Conservation (phyloP, 2,797 vertebrate species). For the Sebastiscus tertius region DNA sequence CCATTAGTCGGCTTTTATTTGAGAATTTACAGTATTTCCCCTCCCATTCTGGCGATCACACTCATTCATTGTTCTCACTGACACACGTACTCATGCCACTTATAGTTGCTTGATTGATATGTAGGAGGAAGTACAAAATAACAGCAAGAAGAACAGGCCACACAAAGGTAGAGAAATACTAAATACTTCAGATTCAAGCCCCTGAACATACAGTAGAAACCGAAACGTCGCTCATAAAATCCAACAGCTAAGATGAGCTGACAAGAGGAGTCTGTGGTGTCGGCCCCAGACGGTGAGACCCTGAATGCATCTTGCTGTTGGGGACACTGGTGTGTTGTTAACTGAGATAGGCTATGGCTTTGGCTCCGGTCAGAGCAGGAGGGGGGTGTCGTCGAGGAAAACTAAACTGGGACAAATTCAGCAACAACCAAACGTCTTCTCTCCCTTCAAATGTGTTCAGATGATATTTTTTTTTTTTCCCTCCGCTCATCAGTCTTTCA, state of each 20-base stretch:
- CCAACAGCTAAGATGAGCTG: slow-evolving; percentile 28
- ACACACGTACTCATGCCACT: slow-evolving; percentile 42
- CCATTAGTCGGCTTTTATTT: not conserved
- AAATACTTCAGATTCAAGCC: slow-evolving; percentile 56
- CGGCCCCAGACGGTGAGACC: slow-evolving; percentile 21
- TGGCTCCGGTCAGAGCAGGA: slow-evolving; percentile 56
- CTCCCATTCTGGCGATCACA: slow-evolving; percentile 23
- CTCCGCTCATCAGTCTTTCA: slow-evolving; percentile 17
- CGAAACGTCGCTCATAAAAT: slow-evolving; percentile 23
- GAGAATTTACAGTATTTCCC: slow-evolving; percentile 44
- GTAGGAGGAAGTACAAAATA: slow-evolving; percentile 72
- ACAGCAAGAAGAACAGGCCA: slow-evolving; percentile 76
- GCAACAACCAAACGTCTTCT: slow-evolving; percentile 5
- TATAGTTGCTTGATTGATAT: slow-evolving; percentile 67
- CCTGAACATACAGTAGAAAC: slow-evolving; percentile 54
- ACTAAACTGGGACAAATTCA: slow-evolving; percentile 26
- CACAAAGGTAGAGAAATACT: slow-evolving; percentile 72
- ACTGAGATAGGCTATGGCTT: slow-evolving; percentile 77
- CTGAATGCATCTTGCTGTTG: slow-evolving; percentile 54
- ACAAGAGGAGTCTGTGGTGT: slow-evolving; percentile 13
- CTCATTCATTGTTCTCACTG: slow-evolving; percentile 26
- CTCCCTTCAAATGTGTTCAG: slow-evolving; percentile 16
- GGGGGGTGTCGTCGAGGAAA: slow-evolving; percentile 21
- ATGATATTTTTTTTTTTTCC: not conserved
- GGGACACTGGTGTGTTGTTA: not conserved